Evolutionary conservation across 2,797 vertebrate genomes (phyloP), one percentile per base, ranked within the genome.

Genomic region (Danio kyathit): DNA sequence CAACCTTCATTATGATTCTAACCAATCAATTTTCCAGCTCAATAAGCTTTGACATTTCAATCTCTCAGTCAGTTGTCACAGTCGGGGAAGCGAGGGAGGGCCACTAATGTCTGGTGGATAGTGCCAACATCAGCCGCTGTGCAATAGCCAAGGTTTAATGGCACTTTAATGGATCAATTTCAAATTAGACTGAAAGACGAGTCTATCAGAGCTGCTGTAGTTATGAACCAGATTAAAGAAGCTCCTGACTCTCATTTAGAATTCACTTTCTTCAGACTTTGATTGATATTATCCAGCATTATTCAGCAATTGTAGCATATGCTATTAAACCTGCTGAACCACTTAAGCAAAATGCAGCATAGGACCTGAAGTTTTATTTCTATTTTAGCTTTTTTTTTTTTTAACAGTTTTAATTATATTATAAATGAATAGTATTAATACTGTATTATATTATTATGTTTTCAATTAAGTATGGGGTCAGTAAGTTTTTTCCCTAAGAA

Each of bases 61-160:
- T 80, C 61, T 74, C 49, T 80, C 49, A 80, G 70, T 80, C 61
- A 52, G 70, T 73, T 80, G 65, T 78, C 64, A 78, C 52, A 6
- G 54, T 59, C 3, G 14, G 49, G 29, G 19, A 48, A 72, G 38
- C 40, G 40, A 73, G 48, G 19, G 8, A 65, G 78, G 6, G 51
- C 12, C 60, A 19, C 41, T 56, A 9, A 66, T 56, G 43, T 61
- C 70, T 56, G 70, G 60, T 56, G 70, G 40, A 16, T 80, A 57
- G 61, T 40, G 70, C 70, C 70, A 64, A 40, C 59, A 59, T 48
- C n/a, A 57, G 61, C 43, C n/a, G 1, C 52, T 80, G 79, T 12
- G 12, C 19, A 17, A 76, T 54, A 56, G 65, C 81, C 74, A 81
- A 59, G 74, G 59, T 77, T 81, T 83, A 81, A 81, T 85, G 43